Evolutionary conservation across 2,888 invertebrate species (phyloP).

Genomic region (Chrysotoxum bicinctum): DNA sequence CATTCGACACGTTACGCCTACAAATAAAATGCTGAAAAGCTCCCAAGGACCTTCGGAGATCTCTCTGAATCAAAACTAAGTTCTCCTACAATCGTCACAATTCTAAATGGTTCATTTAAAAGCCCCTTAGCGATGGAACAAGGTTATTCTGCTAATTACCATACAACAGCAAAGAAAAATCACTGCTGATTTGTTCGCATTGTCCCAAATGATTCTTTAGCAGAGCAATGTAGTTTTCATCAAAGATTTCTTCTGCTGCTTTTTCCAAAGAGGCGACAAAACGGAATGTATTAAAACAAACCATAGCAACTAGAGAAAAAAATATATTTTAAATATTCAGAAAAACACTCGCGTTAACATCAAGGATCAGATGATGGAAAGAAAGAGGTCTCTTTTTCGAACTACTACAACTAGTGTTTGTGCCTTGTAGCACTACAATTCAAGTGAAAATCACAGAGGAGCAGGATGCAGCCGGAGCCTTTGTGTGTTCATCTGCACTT

Average conservation of each 20-base stretch:
- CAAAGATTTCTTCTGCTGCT: background rate
- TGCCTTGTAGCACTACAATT: conserved; percentile 21
- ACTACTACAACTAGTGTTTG: background rate
- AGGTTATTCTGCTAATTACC: conserved; percentile 35
- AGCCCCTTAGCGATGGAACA: conserved; percentile 19
- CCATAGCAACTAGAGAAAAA: background rate
- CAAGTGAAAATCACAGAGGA: conserved; percentile 18
- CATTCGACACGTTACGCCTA: background rate
- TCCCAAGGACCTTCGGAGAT: background rate
- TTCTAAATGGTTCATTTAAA: background rate
- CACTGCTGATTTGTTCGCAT: conserved; percentile 34
- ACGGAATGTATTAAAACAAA: background rate
- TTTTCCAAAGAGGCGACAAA: background rate
- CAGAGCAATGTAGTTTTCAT: conserved; percentile 2
- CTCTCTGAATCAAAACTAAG: background rate
- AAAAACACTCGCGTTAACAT: conserved; percentile 5
- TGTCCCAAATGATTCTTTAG: conserved; percentile 1
- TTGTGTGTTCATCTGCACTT: conserved; percentile 21
- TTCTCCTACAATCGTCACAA: background rate
- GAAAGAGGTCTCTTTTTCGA: background rate
- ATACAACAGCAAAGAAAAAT: background rate
- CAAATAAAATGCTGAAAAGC: background rate
- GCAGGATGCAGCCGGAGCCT: conserved; percentile 4
- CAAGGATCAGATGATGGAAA: conserved; percentile 3
- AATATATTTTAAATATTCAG: background rate